Percentiles rank a stretch among this genome's conserved stretches.
Conservation (phyloP, 2,797 vertebrate species). For the Steatocranus sp. region DNA sequence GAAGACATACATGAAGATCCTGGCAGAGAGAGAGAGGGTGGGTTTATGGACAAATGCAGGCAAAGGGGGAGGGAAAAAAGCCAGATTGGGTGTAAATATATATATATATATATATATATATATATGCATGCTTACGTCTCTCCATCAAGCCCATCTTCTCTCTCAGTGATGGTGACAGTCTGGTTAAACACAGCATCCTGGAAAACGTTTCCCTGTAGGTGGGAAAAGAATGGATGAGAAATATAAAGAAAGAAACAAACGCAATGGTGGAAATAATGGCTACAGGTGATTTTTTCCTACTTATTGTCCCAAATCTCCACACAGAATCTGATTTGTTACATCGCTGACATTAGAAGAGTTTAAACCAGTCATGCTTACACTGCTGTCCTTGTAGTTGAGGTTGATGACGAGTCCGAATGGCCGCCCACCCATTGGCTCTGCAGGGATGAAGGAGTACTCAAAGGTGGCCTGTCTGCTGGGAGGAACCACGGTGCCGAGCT, state of each 20-base stretch:
- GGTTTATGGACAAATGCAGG: background rate
- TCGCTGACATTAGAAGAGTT: accelerated
- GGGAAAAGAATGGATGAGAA: background rate
- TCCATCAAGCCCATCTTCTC: constrained; percentile 92
- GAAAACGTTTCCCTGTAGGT: constrained; percentile 86
- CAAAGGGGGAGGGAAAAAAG: accelerated
- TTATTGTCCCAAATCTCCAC: too few species aligned
- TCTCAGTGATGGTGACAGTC: constrained; percentile 93
- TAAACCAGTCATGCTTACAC: constrained; percentile 68
- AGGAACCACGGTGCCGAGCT: constrained; percentile 85
- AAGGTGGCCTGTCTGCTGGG: constrained; percentile 92
- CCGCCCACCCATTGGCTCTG: constrained; percentile 96
- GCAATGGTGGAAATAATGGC: background rate
- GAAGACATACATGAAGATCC: constrained; percentile 98
- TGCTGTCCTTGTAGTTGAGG: constrained; percentile 94
- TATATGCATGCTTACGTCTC: constrained; percentile 81
- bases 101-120: background rate
- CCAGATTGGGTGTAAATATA: accelerated
- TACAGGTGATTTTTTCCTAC: accelerated
- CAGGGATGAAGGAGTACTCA: constrained; percentile 98
- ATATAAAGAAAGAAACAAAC: accelerated
- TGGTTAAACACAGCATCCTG: constrained; percentile 99
- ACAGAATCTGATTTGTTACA: accelerated
- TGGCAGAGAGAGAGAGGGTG: constrained; percentile 35
- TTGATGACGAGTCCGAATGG: constrained; percentile 97